These are phyloP conservation scores for Hippocampus abdominalis DNA, from an alignment of 2,113 vertebrate species.

Conservation along the genomic window DNA sequence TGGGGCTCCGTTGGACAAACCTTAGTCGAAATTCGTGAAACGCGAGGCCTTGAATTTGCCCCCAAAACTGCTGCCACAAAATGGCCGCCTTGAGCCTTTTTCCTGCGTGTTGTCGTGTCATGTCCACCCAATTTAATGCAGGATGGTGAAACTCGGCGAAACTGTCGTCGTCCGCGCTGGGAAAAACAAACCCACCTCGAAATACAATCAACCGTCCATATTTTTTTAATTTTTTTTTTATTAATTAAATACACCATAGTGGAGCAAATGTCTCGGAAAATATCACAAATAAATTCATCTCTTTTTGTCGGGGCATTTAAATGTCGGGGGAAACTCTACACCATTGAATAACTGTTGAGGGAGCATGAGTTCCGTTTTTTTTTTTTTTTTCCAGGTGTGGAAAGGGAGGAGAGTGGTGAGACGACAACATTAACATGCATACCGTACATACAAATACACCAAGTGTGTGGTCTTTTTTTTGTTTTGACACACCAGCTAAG, in stretches of 20 bases:
- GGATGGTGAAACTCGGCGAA: no score
- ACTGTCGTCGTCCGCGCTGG: no score
- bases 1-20: no score
- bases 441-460: constrained; percentile 97
- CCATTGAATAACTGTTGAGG: constrained; percentile 85
- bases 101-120: no score
- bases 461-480: constrained; percentile 76
- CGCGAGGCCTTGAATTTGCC: no score
- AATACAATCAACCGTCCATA: constrained; percentile 79
- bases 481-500: constrained; percentile 63
- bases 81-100: no score
- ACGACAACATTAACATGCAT: constrained; percentile 98
- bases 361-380: constrained; percentile 77
- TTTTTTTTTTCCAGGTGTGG: constrained; percentile 40
- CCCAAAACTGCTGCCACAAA: no score
- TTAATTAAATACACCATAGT: constrained; percentile 99
- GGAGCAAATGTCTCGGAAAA: constrained; percentile 99
- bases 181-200: background rate
- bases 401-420: constrained; percentile 3
- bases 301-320: constrained; percentile 93
- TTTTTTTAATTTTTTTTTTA: constrained; percentile 80
- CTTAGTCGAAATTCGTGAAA: no score
- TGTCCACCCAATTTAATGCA: no score
- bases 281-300: constrained; percentile 99
- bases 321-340: constrained; percentile 84